Evolutionary conservation across 2,113 vertebrate species (phyloP).

Genomic region (Mus pahari): DNA sequence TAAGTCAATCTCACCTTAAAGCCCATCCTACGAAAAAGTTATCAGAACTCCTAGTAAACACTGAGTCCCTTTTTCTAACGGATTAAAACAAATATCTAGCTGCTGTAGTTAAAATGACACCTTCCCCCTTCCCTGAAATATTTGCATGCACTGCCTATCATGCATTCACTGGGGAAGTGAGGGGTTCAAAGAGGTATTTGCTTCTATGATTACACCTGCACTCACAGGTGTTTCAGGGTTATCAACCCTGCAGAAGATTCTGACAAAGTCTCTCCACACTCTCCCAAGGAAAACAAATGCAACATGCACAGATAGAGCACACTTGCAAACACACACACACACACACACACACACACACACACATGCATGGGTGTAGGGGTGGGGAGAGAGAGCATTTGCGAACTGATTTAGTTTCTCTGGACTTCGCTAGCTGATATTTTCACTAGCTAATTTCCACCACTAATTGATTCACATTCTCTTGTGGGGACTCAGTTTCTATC

Average conservation of each 20-base stretch:
- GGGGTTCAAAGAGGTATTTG: background rate
- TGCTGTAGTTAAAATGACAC: background rate
- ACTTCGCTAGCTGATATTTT: background rate
- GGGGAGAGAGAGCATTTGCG: background rate
- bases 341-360: background rate
- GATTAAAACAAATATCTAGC: background rate
- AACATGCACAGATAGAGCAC: background rate
- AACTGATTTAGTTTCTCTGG: background rate
- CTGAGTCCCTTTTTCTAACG: background rate
- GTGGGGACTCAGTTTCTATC: background rate
- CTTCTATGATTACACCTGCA: background rate
- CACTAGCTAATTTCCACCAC: background rate
- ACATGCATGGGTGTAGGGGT: accelerated
- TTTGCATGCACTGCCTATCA: too few relatives aligned
- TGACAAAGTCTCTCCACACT: background rate
- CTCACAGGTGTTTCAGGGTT: background rate
- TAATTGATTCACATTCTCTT: background rate
- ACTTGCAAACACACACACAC: background rate
- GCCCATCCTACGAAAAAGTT: background rate
- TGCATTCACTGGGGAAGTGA: background rate
- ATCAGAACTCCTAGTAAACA: background rate
- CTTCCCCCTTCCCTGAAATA: background rate
- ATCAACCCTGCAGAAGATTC: background rate
- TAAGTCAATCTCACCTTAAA: conserved; percentile 8
- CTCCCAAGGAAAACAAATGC: background rate